A percentile compares a stretch with the other conserved stretches of the same genome.
Evolutionary conservation across 2,888 invertebrate genomes (phyloP).

Genomic region (Amiota communis): DNA sequence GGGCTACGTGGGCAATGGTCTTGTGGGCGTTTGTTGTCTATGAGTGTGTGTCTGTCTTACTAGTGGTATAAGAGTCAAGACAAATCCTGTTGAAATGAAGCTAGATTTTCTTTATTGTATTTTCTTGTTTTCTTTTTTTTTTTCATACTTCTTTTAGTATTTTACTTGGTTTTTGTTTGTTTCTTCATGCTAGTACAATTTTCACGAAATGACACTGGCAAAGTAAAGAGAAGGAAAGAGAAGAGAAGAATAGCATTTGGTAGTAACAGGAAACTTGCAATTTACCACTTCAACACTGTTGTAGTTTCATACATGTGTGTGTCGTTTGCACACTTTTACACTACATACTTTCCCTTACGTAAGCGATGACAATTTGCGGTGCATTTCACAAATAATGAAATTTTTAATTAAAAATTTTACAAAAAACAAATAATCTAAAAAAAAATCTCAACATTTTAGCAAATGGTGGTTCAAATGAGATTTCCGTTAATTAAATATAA

Average conservation of each 20-base stretch:
- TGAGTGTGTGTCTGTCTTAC: neutral
- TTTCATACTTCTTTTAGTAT: conserved; percentile 14
- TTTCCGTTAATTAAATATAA: conserved; percentile 24
- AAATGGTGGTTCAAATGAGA: conserved; percentile 22
- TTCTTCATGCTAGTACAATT: neutral
- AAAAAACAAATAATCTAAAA: conserved; percentile 1
- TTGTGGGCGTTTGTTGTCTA: no score
- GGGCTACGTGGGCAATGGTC: no score
- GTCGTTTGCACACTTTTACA: neutral
- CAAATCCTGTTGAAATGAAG: conserved; percentile 12
- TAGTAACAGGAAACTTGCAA: conserved; percentile 21
- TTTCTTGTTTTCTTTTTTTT: neutral
- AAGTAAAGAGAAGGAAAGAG: neutral
- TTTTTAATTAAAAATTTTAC: conserved; percentile 25
- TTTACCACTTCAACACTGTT: conserved; percentile 1
- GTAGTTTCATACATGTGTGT: neutral
- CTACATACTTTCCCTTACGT: neutral
- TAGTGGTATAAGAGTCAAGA: conserved; percentile 2
- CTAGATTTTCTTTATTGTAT: conserved; percentile 14
- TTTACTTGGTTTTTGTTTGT: conserved; percentile 8
- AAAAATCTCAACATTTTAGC: conserved; percentile 10
- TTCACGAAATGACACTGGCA: no score
- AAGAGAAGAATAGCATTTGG: neutral
- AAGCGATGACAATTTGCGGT: conserved; percentile 27
- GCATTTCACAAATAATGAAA: conserved; percentile 26